These are phyloP conservation scores for Drosophila lacicola DNA, from an alignment of 2,888 invertebrate species.

Conservation along the genomic window DNA sequence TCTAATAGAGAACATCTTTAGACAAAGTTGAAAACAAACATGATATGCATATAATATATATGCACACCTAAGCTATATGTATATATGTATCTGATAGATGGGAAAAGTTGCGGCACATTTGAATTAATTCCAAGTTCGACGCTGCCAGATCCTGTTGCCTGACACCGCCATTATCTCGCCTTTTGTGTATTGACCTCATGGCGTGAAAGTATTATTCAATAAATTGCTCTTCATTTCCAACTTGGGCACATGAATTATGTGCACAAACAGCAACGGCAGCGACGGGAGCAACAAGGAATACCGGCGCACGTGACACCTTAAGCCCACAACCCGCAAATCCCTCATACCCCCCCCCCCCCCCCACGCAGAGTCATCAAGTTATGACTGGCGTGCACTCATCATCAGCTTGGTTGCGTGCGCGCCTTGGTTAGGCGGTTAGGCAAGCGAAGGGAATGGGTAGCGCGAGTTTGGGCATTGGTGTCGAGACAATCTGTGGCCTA, in stretches of 20 bases:
- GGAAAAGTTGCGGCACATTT: conserved; percentile 8
- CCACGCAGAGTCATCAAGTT: conserved; percentile 60
- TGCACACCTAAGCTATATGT: not conserved
- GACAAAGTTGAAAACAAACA: not conserved
- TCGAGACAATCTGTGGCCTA: conserved; percentile 80
- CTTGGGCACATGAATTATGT: conserved; percentile 73
- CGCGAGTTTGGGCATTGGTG: conserved; percentile 34
- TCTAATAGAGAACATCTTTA: no score
- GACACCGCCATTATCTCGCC: not conserved
- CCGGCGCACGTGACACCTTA: conserved; percentile 70
- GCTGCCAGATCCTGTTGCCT: conserved; percentile 8
- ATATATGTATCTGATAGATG: not conserved
- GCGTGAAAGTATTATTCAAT: conserved; percentile 73
- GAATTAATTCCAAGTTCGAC: conserved; percentile 12
- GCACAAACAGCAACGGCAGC: conserved; percentile 27
- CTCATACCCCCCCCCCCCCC: conserved; percentile 18
- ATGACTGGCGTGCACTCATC: conserved; percentile 72
- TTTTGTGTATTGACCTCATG: conserved; percentile 46
- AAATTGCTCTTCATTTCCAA: conserved; percentile 75
- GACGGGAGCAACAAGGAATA: conserved; percentile 29
- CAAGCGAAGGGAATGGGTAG: conserved; percentile 1
- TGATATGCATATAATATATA: not conserved
- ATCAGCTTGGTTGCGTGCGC: conserved; percentile 70
- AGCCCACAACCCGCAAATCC: conserved; percentile 25
- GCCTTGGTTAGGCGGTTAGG: conserved; percentile 16